A percentile compares a stretch with the other conserved stretches of the same genome.
Evolutionary conservation across 1,140 invertebrate genomes (phyloP).

Genomic region (Danaus plexippus): DNA sequence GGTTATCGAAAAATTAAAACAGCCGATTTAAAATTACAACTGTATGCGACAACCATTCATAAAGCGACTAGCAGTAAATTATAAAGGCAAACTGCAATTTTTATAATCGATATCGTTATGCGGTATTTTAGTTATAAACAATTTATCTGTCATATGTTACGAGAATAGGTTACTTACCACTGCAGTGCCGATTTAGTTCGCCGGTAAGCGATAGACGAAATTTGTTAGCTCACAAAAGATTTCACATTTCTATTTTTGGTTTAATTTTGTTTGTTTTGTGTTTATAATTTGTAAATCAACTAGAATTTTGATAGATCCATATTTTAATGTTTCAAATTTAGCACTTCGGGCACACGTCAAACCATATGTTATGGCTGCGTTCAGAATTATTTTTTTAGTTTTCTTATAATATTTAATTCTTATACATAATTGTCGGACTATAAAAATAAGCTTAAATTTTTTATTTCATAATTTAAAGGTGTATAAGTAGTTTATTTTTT

Average conservation of each 20-base stretch:
- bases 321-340: slow-evolving; percentile 59
- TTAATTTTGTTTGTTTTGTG: slow-evolving; percentile 31
- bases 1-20: slow-evolving; percentile 3
- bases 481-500: too few relatives aligned
- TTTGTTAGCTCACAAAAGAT: slow-evolving; percentile 39
- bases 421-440: neutral
- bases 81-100: slow-evolving; percentile 43
- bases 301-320: slow-evolving; percentile 57
- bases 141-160: slow-evolving; percentile 38
- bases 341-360: slow-evolving; percentile 38
- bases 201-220: slow-evolving; percentile 37
- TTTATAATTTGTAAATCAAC: slow-evolving; percentile 36
- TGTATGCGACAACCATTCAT: slow-evolving; percentile 22
- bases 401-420: slow-evolving; percentile 1
- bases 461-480: neutral
- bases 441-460: too few relatives aligned
- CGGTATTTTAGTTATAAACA: slow-evolving; percentile 46
- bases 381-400: slow-evolving; percentile 13
- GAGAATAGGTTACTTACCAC: slow-evolving; percentile 51
- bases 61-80: slow-evolving; percentile 33
- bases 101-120: slow-evolving; percentile 60
- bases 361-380: slow-evolving; percentile 15
- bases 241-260: slow-evolving; percentile 57
- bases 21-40: slow-evolving; percentile 15
- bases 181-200: slow-evolving; percentile 31